phyloP scores from a whole-genome alignment of 1,140 invertebrate genomes.

The Littorina saxatilis region DNA sequence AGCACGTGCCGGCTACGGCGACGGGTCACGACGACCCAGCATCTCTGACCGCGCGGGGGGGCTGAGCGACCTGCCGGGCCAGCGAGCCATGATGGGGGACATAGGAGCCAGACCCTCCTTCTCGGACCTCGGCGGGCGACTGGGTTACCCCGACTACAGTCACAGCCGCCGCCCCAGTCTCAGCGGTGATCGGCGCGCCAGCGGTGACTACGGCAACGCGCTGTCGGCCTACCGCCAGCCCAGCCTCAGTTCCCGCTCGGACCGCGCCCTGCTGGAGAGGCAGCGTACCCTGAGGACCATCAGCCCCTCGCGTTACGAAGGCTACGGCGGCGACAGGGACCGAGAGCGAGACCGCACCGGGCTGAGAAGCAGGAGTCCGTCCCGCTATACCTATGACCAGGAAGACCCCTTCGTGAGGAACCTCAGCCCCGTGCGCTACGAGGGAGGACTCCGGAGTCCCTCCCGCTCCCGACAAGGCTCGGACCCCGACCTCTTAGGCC shows the following conservation, averaged over 20 bases:
- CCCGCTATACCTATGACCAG: conserved; percentile 59
- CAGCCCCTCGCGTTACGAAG: conserved; percentile 55
- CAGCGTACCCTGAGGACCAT: conserved; percentile 55
- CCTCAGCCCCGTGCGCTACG: conserved; percentile 58
- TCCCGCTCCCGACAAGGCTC: conserved; percentile 63
- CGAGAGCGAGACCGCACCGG: conserved; percentile 25
- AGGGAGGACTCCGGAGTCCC: conserved; percentile 62
- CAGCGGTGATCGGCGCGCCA: conserved; percentile 30
- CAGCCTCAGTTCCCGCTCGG: conserved; percentile 19
- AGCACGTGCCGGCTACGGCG: conserved; percentile 25
- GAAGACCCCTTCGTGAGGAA: conserved; percentile 55
- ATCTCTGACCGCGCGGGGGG: conserved; percentile 40
- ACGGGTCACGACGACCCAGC: conserved; percentile 41
- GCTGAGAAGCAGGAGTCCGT: conserved; percentile 57
- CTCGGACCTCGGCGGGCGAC: conserved; percentile 39
- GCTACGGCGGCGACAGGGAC: background rate
- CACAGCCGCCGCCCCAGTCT: conserved; percentile 41
- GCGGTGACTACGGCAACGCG: conserved; percentile 17
- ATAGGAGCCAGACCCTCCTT: conserved; percentile 49
- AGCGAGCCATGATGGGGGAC: conserved; percentile 43
- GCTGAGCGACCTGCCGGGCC: conserved; percentile 27
- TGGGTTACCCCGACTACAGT: conserved; percentile 27
- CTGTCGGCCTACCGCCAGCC: conserved; percentile 43
- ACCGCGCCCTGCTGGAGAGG: conserved; percentile 33
- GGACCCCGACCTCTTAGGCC: conserved; percentile 65